Percentiles rank a stretch among this genome's conserved stretches.
Evolutionary conservation across 1,140 invertebrate species (phyloP).

Genomic region (Drosophila burlai): DNA sequence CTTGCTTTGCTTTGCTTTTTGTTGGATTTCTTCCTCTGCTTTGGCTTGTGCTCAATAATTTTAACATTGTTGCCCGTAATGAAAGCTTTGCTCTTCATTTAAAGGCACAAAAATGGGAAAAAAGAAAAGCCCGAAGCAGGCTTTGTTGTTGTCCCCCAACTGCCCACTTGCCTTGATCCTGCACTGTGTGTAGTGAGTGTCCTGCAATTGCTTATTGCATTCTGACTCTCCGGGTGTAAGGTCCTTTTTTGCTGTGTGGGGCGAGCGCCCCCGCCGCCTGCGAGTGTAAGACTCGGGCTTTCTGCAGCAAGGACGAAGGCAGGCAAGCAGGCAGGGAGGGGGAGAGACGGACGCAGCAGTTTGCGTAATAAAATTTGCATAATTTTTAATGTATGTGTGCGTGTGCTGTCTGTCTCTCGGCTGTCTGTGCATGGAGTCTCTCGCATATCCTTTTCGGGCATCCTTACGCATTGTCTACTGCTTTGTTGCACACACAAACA

Average conservation of each 20-base stretch:
- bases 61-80: slow-evolving; percentile 84
- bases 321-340: not conserved
- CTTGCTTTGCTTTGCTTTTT: slow-evolving; percentile 3
- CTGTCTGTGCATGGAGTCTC: slow-evolving; percentile 67
- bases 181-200: slow-evolving; percentile 20
- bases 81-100: slow-evolving; percentile 85
- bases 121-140: slow-evolving; percentile 20
- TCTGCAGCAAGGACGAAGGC: slow-evolving; percentile 53
- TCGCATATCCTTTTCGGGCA: slow-evolving; percentile 76
- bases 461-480: slow-evolving; percentile 82
- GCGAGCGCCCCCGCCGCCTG: slow-evolving; percentile 35
- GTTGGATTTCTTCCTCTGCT: slow-evolving; percentile 20
- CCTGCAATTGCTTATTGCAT: slow-evolving; percentile 50
- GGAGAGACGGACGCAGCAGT: slow-evolving; percentile 70
- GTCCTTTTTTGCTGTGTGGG: slow-evolving; percentile 54
- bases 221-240: slow-evolving; percentile 53
- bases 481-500: slow-evolving; percentile 62
- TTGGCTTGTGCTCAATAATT: slow-evolving; percentile 77
- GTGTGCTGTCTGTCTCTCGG: slow-evolving; percentile 61
- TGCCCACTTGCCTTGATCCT: slow-evolving; percentile 31
- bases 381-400: slow-evolving; percentile 77
- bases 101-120: slow-evolving; percentile 33
- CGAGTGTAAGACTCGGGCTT: slow-evolving; percentile 70
- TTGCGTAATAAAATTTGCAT: slow-evolving; percentile 85
- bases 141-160: slow-evolving; percentile 37